Percentiles rank a stretch among this genome's conserved stretches.
Conservation (phyloP, 2,888 invertebrate genomes). For the Cheilosia vernalis region DNA sequence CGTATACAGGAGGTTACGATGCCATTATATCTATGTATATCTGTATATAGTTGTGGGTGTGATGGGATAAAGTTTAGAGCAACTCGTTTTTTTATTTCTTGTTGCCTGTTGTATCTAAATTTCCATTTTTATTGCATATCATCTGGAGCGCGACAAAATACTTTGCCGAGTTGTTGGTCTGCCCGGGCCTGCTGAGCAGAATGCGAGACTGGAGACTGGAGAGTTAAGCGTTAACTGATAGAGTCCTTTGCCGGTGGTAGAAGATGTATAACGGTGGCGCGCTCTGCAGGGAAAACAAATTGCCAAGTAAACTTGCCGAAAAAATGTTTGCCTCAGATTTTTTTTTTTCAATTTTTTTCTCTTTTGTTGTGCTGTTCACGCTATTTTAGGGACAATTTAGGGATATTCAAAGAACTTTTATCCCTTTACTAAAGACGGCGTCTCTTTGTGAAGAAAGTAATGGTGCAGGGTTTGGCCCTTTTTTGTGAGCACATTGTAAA, state of each 20-base stretch:
- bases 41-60: not conserved
- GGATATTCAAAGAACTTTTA: slow-evolving; percentile 54
- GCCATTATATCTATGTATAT: slow-evolving; percentile 25
- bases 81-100: slow-evolving; percentile 56
- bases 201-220: slow-evolving; percentile 2
- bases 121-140: slow-evolving; percentile 74
- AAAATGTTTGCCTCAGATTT: slow-evolving; percentile 35
- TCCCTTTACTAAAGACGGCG: slow-evolving; percentile 30
- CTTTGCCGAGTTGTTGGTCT: slow-evolving; percentile 17
- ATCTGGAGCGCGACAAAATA: slow-evolving; percentile 57
- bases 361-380: slow-evolving; percentile 28
- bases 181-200: not conserved
- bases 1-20: slow-evolving; percentile 50
- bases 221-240: slow-evolving; percentile 68
- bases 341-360: not conserved
- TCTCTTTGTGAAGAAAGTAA: slow-evolving; percentile 20
- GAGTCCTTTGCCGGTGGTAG: slow-evolving; percentile 44
- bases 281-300: slow-evolving; percentile 3
- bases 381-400: slow-evolving; percentile 63
- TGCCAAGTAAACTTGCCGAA: slow-evolving; percentile 16
- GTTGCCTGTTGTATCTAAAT: slow-evolving; percentile 48
- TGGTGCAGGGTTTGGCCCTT: slow-evolving; percentile 26
- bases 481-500: slow-evolving; percentile 21
- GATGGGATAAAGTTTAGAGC: slow-evolving; percentile 60
- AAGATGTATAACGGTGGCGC: slow-evolving; percentile 6